Conservation (phyloP, 2,113 vertebrate species). For the Oncorhynchus masou region DNA sequence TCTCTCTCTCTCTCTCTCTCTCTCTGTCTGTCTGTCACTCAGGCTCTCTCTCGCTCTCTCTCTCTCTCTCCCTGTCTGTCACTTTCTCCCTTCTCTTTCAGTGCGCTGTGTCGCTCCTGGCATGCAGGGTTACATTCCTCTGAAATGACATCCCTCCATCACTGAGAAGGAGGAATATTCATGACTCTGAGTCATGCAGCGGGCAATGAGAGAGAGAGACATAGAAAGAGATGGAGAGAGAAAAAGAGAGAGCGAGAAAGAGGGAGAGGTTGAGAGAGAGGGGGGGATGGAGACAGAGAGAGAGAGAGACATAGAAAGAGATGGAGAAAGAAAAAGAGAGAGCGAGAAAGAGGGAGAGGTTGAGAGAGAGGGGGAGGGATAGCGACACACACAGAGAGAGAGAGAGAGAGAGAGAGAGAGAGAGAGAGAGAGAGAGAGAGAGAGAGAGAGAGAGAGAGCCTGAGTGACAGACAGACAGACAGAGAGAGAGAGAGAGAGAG, state of each 20-base stretch:
- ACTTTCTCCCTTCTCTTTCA: background rate
- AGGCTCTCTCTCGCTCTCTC: too few species aligned
- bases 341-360: conserved; percentile 4
- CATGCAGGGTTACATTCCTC: conserved; percentile 64
- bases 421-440: background rate
- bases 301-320: background rate
- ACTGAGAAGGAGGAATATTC: conserved; percentile 40
- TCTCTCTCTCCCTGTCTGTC: too few species aligned
- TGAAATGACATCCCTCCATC: conserved; percentile 65
- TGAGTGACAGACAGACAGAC: background rate
- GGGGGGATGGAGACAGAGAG: background rate
- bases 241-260: conserved; percentile 34
- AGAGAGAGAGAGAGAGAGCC: conserved; percentile 5
- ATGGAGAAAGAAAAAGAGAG: background rate
- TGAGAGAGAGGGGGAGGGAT: too few species aligned
- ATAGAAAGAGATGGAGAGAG: background rate
- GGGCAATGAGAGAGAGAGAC: conserved; percentile 18
- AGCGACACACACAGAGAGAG: background rate
- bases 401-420: conserved; percentile 3
- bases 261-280: background rate
- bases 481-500: too few species aligned
- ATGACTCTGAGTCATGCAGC: conserved; percentile 40
- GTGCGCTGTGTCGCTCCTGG: conserved; percentile 65
- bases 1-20: too few species aligned
- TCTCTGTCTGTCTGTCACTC: background rate